Evolutionary conservation across 2,888 invertebrate genomes (phyloP).

Genomic region (Eupithecia dodoneata): DNA sequence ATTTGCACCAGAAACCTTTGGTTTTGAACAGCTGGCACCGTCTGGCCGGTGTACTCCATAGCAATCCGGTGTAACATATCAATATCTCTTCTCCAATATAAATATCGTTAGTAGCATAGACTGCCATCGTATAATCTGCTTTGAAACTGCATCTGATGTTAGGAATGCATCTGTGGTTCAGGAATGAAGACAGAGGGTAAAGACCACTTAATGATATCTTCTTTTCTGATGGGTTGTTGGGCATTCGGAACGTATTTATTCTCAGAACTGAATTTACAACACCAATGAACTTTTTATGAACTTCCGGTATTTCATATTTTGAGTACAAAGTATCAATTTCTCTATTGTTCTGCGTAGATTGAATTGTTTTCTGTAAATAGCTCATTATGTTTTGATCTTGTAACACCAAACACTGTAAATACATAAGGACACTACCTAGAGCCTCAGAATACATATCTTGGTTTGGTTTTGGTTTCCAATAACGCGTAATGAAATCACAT

Average conservation of each 20-base stretch:
- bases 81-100: slow-evolving; percentile 85
- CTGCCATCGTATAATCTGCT: slow-evolving; percentile 79
- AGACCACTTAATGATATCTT: slow-evolving; percentile 83
- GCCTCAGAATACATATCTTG: slow-evolving; percentile 46
- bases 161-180: slow-evolving; percentile 88
- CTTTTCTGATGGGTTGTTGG: slow-evolving; percentile 57
- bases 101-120: slow-evolving; percentile 85
- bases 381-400: slow-evolving; percentile 73
- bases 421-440: slow-evolving; percentile 59
- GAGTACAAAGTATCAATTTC: slow-evolving; percentile 76
- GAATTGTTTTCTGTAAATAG: slow-evolving; percentile 68
- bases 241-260: slow-evolving; percentile 87
- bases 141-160: slow-evolving; percentile 87
- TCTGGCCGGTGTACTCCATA: slow-evolving; percentile 87
- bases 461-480: slow-evolving; percentile 71
- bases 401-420: slow-evolving; percentile 64
- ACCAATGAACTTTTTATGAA: slow-evolving; percentile 82
- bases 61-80: slow-evolving; percentile 86
- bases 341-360: slow-evolving; percentile 60
- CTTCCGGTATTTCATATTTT: slow-evolving; percentile 69
- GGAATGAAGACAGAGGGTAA: slow-evolving; percentile 86
- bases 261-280: slow-evolving; percentile 83
- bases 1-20: slow-evolving; percentile 87
- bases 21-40: slow-evolving; percentile 84
- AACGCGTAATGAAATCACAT: slow-evolving; percentile 84